These are phyloP conservation scores for Amphipoea lucens DNA, from an alignment of 2,888 invertebrate species.

Conservation along the genomic window DNA sequence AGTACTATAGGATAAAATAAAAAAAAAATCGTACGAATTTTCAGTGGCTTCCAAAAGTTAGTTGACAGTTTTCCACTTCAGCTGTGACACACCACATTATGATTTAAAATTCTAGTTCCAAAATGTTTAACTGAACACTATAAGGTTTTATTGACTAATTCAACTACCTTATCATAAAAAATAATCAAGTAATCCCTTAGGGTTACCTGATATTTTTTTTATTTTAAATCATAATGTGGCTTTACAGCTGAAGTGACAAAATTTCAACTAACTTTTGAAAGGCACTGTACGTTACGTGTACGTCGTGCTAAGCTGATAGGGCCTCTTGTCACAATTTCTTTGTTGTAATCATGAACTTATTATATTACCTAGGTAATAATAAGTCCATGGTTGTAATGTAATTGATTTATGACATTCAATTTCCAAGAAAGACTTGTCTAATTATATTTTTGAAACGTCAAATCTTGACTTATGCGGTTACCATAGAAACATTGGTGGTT, in stretches of 20 bases:
- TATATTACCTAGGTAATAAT: no score
- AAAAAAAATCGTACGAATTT: neutral
- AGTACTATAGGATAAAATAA: neutral
- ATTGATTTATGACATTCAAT: neutral
- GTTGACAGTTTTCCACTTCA: no score
- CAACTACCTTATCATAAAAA: no score
- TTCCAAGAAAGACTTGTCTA: neutral
- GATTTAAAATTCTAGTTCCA: neutral
- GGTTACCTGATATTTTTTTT: no score
- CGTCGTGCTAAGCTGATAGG: no score
- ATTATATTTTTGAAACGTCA: neutral
- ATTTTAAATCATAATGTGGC: no score
- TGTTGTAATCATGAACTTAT: neutral
- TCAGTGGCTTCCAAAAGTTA: no score
- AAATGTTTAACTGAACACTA: neutral
- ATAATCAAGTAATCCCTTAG: no score
- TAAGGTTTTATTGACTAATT: neutral
- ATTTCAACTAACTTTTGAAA: neutral
- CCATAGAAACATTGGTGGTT: neutral
- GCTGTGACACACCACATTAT: neutral
- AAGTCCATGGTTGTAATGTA: neutral
- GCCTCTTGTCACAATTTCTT: neutral
- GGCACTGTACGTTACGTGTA: no score
- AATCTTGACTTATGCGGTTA: slow-evolving; percentile 1
- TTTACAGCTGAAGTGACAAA: no score